A percentile compares a stretch with the other conserved stretches of the same genome.
These are phyloP conservation scores for Cantharis flavilabris DNA, from an alignment of 2,888 invertebrate genomes.

Conservation along the genomic window DNA sequence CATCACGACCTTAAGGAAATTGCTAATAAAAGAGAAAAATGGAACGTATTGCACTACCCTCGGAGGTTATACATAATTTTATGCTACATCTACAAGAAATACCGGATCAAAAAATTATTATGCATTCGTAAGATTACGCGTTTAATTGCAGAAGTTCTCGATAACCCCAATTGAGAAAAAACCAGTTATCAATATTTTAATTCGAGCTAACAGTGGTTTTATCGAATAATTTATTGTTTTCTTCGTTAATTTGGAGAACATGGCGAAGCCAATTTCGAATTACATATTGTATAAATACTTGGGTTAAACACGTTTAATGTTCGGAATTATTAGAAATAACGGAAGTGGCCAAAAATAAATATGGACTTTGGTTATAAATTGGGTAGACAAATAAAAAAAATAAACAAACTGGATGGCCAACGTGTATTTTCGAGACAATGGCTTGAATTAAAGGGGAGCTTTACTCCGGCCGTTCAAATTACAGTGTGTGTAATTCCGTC, in stretches of 20 bases:
- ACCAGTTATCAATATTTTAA: background rate
- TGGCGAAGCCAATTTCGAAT: background rate
- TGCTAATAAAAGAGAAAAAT: background rate
- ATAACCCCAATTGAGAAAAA: background rate
- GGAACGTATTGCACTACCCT: background rate
- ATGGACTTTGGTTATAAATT: slow-evolving; percentile 12
- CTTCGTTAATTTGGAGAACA: background rate
- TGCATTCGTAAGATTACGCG: background rate
- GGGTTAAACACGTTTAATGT: background rate
- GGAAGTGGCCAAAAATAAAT: slow-evolving; percentile 4
- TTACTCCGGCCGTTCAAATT: slow-evolving; percentile 50
- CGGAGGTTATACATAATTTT: background rate
- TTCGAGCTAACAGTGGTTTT: background rate
- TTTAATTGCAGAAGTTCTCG: background rate
- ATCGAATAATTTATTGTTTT: background rate
- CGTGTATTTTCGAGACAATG: slow-evolving; percentile 52
- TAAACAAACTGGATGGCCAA: slow-evolving; percentile 26
- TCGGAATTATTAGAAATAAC: background rate
- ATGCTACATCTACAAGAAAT: background rate
- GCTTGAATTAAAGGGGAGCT: slow-evolving; percentile 52
- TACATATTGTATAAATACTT: background rate
- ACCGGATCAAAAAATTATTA: background rate
- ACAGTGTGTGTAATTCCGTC: slow-evolving; percentile 55
- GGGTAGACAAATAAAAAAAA: slow-evolving; percentile 15
- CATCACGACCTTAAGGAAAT: background rate